These are phyloP conservation scores for Morelia viridis DNA, from an alignment of 2,797 vertebrate species.

Conservation along the genomic window DNA sequence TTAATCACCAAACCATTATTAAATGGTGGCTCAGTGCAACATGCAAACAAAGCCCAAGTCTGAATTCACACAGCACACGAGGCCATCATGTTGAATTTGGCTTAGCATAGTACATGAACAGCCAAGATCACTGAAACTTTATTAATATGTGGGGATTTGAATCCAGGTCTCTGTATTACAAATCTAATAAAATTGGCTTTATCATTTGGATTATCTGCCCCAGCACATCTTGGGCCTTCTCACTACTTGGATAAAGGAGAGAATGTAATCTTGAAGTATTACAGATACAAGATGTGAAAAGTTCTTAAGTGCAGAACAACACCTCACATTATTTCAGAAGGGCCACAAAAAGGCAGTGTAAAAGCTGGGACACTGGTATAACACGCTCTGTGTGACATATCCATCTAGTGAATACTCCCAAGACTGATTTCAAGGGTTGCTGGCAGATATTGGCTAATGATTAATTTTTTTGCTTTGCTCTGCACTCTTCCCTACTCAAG, in stretches of 20 bases:
- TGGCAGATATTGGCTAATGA: neutral
- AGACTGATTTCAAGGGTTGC: neutral
- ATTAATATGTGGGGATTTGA: neutral
- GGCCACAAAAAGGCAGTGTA: neutral
- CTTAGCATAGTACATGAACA: neutral
- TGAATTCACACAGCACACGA: neutral
- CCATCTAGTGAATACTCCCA: neutral
- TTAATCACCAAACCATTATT: neutral
- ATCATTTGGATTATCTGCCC: neutral
- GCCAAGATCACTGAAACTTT: neutral
- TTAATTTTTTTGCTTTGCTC: constrained; percentile 37
- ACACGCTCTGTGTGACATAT: neutral
- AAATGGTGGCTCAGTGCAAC: neutral
- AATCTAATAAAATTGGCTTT: neutral
- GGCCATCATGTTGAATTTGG: neutral
- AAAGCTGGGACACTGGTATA: neutral
- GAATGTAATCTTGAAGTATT: neutral
- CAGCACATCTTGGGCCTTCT: neutral
- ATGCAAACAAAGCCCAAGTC: neutral
- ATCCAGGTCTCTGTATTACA: neutral
- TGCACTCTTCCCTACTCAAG: neutral
- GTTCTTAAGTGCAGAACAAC: neutral
- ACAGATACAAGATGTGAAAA: neutral
- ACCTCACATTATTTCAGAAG: neutral
- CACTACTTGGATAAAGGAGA: neutral